Base-by-base conservation (phyloP, 2,888 invertebrate genomes). In the Mythimna impura region DNA sequence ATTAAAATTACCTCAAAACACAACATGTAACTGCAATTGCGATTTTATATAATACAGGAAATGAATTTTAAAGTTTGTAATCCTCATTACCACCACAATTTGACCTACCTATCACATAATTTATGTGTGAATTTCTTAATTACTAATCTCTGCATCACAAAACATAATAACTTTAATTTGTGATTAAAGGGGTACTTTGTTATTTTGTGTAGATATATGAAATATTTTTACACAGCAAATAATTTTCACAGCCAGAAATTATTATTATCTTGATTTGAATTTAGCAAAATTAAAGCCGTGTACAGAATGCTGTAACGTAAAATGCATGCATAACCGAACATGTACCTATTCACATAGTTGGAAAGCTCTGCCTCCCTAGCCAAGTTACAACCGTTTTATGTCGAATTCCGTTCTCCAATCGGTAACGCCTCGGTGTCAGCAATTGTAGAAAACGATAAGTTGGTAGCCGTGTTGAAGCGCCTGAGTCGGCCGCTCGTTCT, bases 101-200 rank as follows among this genome's bases (percentile, higher is more conserved):
- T 63, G 17, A 55, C 8, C 55, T 17, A 47, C 43, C 55, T 30
- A 62, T 54, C 62, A 64, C 55, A 52, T 65, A 66, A 76, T 77
- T 20, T 61, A 69, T 81, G 82, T 81, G 86, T 65, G 86, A 84
- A 77, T 62, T 55, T 67, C 34, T 74, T 65, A 68, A 75, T 75
- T 73, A 66, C 36, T 55, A 83, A 54, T 47, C 25, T n/a, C 40
- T 22, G 52, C 34, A 63, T 66, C 75, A 84, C 84, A 75, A 84
- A 80, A 70, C 61, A 54, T 34, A 20, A 34, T 80, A 52, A 78
- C 50, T 58, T 52, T 58, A 22, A 62, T 52, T 4, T 57, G 25
- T 9, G 10, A 66, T 25, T 70, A 30, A 10, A 30, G 61, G 3
- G 2, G 8, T 47, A 47, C 47, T 47, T 61, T 3, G 14, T 66